These are phyloP conservation scores for Micromussa lordhowensis DNA, from an alignment of 92 coral and sea anemone genomes.

Conservation along the genomic window DNA sequence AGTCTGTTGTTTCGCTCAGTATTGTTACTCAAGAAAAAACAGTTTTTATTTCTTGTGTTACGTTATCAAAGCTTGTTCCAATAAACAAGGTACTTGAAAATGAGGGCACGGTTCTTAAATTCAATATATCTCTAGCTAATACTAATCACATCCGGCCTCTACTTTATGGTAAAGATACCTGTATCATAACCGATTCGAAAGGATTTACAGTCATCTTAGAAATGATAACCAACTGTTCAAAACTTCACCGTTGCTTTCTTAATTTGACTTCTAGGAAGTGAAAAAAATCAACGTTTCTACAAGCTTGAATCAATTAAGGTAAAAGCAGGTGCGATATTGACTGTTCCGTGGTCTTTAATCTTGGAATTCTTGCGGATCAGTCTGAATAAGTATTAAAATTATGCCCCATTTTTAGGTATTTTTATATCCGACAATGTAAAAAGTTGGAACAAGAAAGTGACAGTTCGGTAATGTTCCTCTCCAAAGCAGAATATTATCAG, in stretches of 20 bases:
- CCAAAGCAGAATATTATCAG: background rate
- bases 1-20: too few relatives aligned
- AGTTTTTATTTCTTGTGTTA: background rate
- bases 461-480: background rate
- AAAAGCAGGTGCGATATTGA: background rate
- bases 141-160: background rate
- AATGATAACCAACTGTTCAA: background rate
- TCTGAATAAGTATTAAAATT: background rate
- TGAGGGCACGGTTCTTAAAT: background rate
- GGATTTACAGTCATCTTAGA: background rate
- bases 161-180: too few relatives aligned
- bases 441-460: background rate
- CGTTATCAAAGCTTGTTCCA: background rate
- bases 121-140: background rate
- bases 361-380: background rate
- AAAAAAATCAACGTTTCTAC: background rate
- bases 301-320: background rate
- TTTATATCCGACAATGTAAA: background rate
- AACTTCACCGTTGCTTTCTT: too few relatives aligned
- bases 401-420: too few relatives aligned
- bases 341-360: background rate
- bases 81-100: background rate
- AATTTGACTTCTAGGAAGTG: too few relatives aligned
- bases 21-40: too few relatives aligned
- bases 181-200: background rate